These are phyloP conservation scores for Dryoscopus gambensis DNA, from an alignment of 2,113 vertebrate species.

Conservation along the genomic window DNA sequence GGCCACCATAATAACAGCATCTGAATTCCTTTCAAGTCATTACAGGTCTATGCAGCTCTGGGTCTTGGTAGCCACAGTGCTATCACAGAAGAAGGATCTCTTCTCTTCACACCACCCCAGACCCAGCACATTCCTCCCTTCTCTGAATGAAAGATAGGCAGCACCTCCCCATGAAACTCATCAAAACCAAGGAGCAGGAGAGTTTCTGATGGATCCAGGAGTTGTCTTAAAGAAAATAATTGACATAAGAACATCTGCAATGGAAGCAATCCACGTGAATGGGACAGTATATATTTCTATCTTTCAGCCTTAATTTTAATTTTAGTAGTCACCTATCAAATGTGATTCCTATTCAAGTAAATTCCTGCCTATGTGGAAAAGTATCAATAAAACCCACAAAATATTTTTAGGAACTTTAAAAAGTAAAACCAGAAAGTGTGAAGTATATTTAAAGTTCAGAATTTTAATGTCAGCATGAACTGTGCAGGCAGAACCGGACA, in stretches of 20 bases:
- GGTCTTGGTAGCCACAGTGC: neutral
- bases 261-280: neutral
- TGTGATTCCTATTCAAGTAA: neutral
- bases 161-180: neutral
- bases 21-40: neutral
- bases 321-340: neutral
- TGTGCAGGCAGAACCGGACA: neutral
- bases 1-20: neutral
- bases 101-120: neutral
- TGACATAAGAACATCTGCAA: neutral
- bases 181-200: neutral
- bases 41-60: neutral
- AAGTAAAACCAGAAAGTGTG: neutral
- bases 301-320: neutral
- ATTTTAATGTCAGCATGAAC: neutral
- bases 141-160: neutral
- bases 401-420: neutral
- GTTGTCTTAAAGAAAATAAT: neutral
- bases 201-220: neutral
- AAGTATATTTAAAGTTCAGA: neutral
- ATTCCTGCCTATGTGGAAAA: neutral
- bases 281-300: neutral
- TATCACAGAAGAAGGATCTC: neutral
- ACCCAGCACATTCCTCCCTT: neutral
- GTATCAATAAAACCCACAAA: neutral